These are phyloP conservation scores for Pogonocichla stellata DNA, from an alignment of 2,113 vertebrate genomes.

Conservation along the genomic window DNA sequence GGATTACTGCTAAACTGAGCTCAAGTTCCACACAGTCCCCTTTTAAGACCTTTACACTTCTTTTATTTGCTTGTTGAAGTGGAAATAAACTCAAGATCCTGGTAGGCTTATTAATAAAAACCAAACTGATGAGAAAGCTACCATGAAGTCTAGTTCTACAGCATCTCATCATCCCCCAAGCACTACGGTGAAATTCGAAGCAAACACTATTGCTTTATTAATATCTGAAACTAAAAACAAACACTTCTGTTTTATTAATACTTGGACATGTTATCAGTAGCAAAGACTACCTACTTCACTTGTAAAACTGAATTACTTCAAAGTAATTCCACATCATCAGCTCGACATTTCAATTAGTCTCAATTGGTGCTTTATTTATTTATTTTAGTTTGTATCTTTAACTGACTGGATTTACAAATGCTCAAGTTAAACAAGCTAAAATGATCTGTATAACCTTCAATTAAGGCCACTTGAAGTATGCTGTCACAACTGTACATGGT, in stretches of 20 bases:
- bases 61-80: not conserved
- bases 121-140: not conserved
- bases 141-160: not conserved
- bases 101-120: not conserved
- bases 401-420: not conserved
- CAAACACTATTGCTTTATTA: not conserved
- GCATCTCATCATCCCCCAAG: not conserved
- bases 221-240: not conserved
- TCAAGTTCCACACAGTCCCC: not conserved
- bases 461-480: not conserved
- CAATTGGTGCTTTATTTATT: not conserved
- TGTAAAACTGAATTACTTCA: not conserved
- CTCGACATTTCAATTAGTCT: not conserved
- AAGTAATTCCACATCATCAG: not conserved
- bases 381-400: not conserved
- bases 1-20: not conserved
- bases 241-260: not conserved
- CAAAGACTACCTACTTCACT: not conserved
- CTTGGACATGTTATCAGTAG: not conserved
- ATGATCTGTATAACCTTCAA: not conserved
- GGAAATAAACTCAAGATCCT: not conserved
- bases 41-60: not conserved
- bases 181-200: not conserved
- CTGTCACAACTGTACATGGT: not conserved
- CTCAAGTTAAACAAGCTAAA: not conserved